Base-by-base conservation (phyloP, 2,888 invertebrate genomes). In the Drosophila testacea region DNA sequence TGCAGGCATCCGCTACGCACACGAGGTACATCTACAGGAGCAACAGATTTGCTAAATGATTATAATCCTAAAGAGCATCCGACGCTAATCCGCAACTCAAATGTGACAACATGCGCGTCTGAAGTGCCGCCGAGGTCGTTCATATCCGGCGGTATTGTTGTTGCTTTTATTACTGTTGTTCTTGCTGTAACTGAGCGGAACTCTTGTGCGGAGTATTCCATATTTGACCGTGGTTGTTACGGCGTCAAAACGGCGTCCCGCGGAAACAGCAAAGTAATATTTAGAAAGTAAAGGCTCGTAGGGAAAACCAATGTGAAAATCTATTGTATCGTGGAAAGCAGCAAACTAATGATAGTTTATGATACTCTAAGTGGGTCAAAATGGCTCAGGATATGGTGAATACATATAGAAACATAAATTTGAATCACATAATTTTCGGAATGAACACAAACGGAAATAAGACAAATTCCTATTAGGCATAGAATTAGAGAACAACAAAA, bases 11-110 rank as follows among this genome's bases (percentile, higher is more conserved):
- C 72, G 83, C 68, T 50, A 71, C 62, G 64, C 77, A 52, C 61
- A 64, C 67, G 78, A 66, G 74, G 63, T 70, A 75, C 51, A 36
- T 7, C 39, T 38, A 73, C 84, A 86, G 85, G 91, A 91, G 92
- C 92, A 92, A 92, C 92, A 92, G 92, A 92, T 92, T 92, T 92
- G 83, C 91, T 90, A 80, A 92, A 92, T 91, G 91, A 88, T 86
- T 88, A 84, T 91, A 89, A 92, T 92, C 92, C 89, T 68, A 83
- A 81, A 88, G 79, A 86, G 83, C 79, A 78, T 72, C 77, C 77
- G 66, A 76, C 86, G 85, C 89, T 92, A 92, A 92, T 92, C 92
- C 92, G 87, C 89, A 86, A 89, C 83, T 85, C 85, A 87, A 90
- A 92, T 92, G 91, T 86, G 81, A 52, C 83, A 89, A 85, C 92